Evolutionary conservation across 2,888 invertebrate genomes (phyloP).

Genomic region (Mongoloraphidia duomilia): DNA sequence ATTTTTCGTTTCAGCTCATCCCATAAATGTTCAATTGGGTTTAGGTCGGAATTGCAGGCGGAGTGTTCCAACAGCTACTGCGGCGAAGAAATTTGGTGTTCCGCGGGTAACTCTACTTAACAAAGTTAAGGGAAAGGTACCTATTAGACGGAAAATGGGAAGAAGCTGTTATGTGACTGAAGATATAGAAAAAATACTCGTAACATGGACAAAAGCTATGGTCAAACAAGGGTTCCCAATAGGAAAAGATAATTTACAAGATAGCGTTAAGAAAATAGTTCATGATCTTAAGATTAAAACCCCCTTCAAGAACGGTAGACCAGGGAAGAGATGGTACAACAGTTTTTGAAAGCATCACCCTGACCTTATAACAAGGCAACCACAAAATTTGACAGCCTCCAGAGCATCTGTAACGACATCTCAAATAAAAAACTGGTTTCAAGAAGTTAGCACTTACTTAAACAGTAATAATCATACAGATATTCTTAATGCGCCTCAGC

Average conservation of each 20-base stretch:
- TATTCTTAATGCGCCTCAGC: not conserved
- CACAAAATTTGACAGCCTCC: not conserved
- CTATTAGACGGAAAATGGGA: not conserved
- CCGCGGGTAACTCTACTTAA: conserved; percentile 11
- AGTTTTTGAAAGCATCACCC: not conserved
- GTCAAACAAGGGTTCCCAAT: conserved; percentile 4
- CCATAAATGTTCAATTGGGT: too few species aligned
- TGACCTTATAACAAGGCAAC: not conserved
- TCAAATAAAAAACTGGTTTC: not conserved
- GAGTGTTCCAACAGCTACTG: conserved; percentile 3
- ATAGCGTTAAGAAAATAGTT: conserved; percentile 5
- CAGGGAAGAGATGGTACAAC: not conserved
- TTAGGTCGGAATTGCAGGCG: conserved; percentile 1
- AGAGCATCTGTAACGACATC: conserved; percentile 1
- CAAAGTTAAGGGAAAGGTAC: conserved; percentile 1
- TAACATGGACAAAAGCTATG: not conserved
- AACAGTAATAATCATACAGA: not conserved
- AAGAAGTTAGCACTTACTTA: not conserved
- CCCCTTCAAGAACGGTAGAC: not conserved
- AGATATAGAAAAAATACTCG: not conserved
- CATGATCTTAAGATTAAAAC: not conserved
- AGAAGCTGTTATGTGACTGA: not conserved
- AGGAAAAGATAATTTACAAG: conserved; percentile 1
- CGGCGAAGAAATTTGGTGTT: conserved; percentile 5
- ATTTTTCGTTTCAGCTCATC: too few species aligned